Percentiles rank a stretch among this genome's conserved stretches.
These are phyloP conservation scores for Furcifer pardalis DNA, from an alignment of 2,797 vertebrate genomes.

Conservation along the genomic window DNA sequence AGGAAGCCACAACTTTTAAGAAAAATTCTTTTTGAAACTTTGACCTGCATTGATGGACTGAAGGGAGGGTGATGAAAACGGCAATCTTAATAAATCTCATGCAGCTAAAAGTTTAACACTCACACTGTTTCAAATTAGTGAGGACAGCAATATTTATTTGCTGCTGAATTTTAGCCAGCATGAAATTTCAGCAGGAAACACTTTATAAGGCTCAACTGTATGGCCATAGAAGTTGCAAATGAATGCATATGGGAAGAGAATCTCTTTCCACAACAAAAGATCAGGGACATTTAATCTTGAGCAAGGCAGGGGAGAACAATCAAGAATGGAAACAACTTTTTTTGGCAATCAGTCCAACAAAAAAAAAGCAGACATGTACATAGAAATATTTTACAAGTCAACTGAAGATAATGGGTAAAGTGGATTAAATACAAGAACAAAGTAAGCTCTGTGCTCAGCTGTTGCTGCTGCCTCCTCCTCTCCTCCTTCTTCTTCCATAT, in stretches of 20 bases:
- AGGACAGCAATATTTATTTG: slow-evolving; percentile 80
- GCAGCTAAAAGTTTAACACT: slow-evolving; percentile 75
- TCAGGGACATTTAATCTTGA: background rate
- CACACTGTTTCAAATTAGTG: slow-evolving; percentile 81
- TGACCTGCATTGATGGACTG: slow-evolving; percentile 70
- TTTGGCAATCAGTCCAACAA: slow-evolving; percentile 4
- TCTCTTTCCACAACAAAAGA: slow-evolving; percentile 2
- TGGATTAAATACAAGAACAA: slow-evolving; percentile 6
- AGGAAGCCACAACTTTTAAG: slow-evolving; percentile 34
- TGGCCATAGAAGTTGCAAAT: slow-evolving; percentile 67
- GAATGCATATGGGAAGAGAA: slow-evolving; percentile 21
- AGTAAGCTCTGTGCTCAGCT: background rate
- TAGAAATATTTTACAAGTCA: background rate
- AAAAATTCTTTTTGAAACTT: slow-evolving; percentile 56
- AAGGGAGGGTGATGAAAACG: slow-evolving; percentile 71
- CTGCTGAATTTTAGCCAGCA: slow-evolving; percentile 73
- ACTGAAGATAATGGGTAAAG: background rate
- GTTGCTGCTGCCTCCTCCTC: no score
- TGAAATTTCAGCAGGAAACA: slow-evolving; percentile 74
- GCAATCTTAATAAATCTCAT: slow-evolving; percentile 80
- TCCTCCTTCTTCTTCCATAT: no score
- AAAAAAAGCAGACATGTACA: background rate
- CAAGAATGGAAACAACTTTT: slow-evolving; percentile 14
- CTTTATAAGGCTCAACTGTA: slow-evolving; percentile 74
- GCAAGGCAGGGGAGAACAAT: background rate